Base-by-base conservation (phyloP, 2,888 invertebrate species). In the Macrophya annulata region DNA sequence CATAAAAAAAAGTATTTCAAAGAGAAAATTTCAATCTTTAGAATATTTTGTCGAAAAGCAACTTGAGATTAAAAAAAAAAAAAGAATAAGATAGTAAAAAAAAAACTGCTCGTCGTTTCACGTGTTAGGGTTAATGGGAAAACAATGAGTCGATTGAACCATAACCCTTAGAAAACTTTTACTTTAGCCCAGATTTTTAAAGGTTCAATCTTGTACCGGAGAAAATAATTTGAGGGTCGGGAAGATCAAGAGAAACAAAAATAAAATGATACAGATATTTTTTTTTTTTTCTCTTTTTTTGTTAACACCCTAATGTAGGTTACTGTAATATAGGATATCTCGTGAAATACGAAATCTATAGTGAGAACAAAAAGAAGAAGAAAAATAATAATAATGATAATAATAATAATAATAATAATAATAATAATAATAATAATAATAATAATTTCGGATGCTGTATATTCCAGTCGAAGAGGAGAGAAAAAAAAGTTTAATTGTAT, bases 61-160 rank as follows among this genome's bases (percentile, higher is more conserved):
- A 62, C 12, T 21, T 10, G 62, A 25, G 62, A 62, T 62, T 62
- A 10, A 43, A 9, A 9, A 43, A 43, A 43, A 17, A 51, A 4
- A 4, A 15, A 48, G n/a, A n/a, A n/a, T n/a, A n/a, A 3, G 15
- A 48, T 3, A 48, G 15, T 12, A 15, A 48, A 48, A 17, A 51
- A 51, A 55, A n/a, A 55, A 55, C 55, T 8, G 55, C 55, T n/a
- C 55, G 8, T n/a, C 55, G 55, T 55, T 55, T n/a, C 8, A 8
- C 55, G 55, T n/a, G 55, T 55, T 55, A n/a, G 55, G 55, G n/a
- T n/a, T 55, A n/a, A 55, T 55, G 55, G 55, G 55, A 55, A 55
- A 55, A 55, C 55, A 55, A n/a, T 55, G 55, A 55, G 55, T 55
- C n/a, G 55, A 55, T 55, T 55, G 55, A 55, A 5, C 55, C 55